Percentiles rank a stretch among this genome's conserved stretches.
phyloP scores from a whole-genome alignment of 2,797 vertebrate genomes.

The Sphenopsis melanotis region DNA sequence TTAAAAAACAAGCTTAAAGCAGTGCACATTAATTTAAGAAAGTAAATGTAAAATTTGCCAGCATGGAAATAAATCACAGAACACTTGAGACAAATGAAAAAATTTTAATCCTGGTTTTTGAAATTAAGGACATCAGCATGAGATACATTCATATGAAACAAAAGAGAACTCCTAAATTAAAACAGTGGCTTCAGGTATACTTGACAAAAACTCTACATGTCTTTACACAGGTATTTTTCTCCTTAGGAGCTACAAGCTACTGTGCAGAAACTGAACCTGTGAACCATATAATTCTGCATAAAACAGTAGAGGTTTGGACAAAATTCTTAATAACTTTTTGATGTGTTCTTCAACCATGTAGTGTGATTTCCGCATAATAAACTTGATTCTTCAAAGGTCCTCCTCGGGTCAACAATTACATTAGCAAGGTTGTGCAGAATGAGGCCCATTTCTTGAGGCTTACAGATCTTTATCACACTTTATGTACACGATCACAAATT shows the following conservation, averaged over 20 bases:
- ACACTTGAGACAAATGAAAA: constrained; percentile 9
- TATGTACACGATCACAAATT: not conserved
- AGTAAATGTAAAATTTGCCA: constrained; percentile 7
- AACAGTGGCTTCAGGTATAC: not conserved
- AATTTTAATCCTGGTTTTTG: not conserved
- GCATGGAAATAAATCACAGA: not conserved
- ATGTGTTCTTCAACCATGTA: not conserved
- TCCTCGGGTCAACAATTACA: not conserved
- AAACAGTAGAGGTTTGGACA: not conserved
- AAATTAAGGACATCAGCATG: not conserved
- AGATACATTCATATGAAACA: not conserved
- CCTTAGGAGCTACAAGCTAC: not conserved
- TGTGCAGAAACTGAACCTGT: not conserved
- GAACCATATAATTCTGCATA: not conserved
- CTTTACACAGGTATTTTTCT: not conserved
- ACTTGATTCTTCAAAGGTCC: not conserved
- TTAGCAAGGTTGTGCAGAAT: not conserved
- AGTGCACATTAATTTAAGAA: constrained; percentile 9
- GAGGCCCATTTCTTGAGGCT: not conserved
- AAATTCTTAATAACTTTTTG: not conserved
- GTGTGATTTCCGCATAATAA: not conserved
- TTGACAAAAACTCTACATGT: not conserved
- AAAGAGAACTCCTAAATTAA: not conserved
- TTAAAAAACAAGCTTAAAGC: not conserved
- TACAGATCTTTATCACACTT: not conserved